Evolutionary conservation across 1,140 invertebrate genomes (phyloP), one percentile per base, ranked within the genome.

Genomic region (Trichonephila clavipes): DNA sequence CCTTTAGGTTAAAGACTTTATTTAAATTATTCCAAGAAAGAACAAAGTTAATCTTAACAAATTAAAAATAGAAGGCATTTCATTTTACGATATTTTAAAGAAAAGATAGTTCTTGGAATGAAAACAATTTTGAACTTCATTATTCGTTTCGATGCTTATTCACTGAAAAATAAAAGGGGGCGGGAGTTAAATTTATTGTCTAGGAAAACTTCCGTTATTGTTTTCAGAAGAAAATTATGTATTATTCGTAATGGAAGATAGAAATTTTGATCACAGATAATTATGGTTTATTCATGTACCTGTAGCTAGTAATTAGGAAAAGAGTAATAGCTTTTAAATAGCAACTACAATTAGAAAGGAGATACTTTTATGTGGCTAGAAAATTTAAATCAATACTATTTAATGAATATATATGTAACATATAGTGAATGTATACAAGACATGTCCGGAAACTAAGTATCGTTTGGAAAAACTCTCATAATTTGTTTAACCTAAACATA

Each of bases 61-160:
- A 85, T 85, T 85, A 85, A 85, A 85, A 85, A 85, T 19, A 14
- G 12, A 59, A 85, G 19, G 59, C 40, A 51, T 7, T n/a, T 24
- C 58, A 58, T 44, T 51, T 85, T 85, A 24, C 28, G 58, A 85
- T 21, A 10, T 85, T 58, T 28, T 21, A 59, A n/a, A 59, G 21
- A 7, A 59, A n/a, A 58, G 28, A 85, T 59, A 85, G 14, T 2
- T 1, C 82, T 2, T 51, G 3, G 18, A 24, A 24, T 34, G 5
- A 77, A 51, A 34, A 77, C 10, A 77, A 24, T 34, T 77, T 34
- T 14, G 24, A 14, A 77, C 28, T 77, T 28, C 69, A 77, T 77
- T 34, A 77, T 34, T 24, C 28, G 34, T 77, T 77, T 77, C 19
- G 14, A 77, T 18, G 72, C 34, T 18, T 3, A 64, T 18, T 40